Base-by-base conservation (phyloP, 2,888 invertebrate species). In the Kryphioiulus occultus region DNA sequence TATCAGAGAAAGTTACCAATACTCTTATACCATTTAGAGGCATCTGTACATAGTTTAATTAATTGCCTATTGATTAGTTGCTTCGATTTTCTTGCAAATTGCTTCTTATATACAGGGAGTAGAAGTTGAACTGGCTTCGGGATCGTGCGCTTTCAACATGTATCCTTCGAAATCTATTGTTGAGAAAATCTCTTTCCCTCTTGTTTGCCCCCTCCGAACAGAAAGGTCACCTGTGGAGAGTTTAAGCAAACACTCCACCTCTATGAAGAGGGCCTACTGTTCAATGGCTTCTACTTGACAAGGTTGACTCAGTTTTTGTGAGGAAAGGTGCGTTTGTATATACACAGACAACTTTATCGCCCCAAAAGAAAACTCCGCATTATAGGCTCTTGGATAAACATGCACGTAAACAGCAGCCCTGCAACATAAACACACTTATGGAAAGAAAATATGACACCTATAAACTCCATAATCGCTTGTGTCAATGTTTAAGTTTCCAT, bases 221-320 rank as follows among this genome's bases (percentile, higher is more conserved):
- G 53, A 86, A 53, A 47, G 86, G 86, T 86, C 86, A 86, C 86
- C 86, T 86, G 86, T 86, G 86, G 86, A 86, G 86, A 47, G 86
- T 47, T 86, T 86, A 47, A 86, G 86, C 86, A 86, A 86, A 86
- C 86, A 86, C 86, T 86, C 44, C 86, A 86, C 86, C 86, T 86
- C 86, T 47, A 19, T 86, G 42, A 84, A 84, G 84, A 84, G 84
- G 84, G 35, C 84, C 84, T 84, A 84, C 84, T 84, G 84, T 84
- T 84, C 84, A 84, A 84, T 84, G 84, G 42, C 42, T 84, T 35
- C 39, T 42, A 84, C 84, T 84, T 84, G 84, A 84, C 84, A 84
- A 84, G 68, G 84, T 84, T 84, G 84, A 84, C 84, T 84, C 84
- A 84, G 84, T 84, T 84, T 42, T 35, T 84, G 84, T 84, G 42